These are phyloP conservation scores for Pedicia rivosa DNA, from an alignment of 2,888 invertebrate genomes.

Conservation along the genomic window DNA sequence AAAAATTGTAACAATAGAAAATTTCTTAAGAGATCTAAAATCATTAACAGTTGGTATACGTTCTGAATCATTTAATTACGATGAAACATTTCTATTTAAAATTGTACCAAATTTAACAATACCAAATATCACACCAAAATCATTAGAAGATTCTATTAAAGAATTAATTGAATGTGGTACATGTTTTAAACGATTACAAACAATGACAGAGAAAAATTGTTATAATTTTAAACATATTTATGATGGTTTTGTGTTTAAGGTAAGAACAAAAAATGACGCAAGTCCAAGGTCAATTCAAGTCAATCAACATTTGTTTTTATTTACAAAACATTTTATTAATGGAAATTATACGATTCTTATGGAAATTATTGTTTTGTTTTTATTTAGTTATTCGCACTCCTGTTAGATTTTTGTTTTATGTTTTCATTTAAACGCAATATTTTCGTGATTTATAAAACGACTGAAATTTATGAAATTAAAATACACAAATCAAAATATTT, in stretches of 20 bases:
- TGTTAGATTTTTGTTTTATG: too few species aligned
- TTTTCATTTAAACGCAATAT: too few species aligned
- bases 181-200: conserved; percentile 22
- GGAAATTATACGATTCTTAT: not conserved
- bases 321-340: too few species aligned
- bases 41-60: conserved; percentile 37
- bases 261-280: too few species aligned
- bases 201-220: conserved; percentile 17
- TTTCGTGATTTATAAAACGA: too few species aligned
- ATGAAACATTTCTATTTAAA: conserved; percentile 30
- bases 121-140: conserved; percentile 32
- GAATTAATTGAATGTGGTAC: conserved; percentile 26
- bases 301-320: too few species aligned
- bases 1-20: conserved; percentile 4
- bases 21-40: conserved; percentile 8
- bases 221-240: conserved; percentile 18
- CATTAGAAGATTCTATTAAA: conserved; percentile 26
- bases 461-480: too few species aligned
- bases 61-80: conserved; percentile 36
- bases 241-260: conserved; percentile 24
- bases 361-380: conserved; percentile 2
- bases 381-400: too few species aligned
- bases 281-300: too few species aligned
- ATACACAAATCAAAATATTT: too few species aligned
- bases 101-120: conserved; percentile 33